Base-by-base conservation (phyloP, 2,113 vertebrate genomes). In the Gasterosteus nipponicus region DNA sequence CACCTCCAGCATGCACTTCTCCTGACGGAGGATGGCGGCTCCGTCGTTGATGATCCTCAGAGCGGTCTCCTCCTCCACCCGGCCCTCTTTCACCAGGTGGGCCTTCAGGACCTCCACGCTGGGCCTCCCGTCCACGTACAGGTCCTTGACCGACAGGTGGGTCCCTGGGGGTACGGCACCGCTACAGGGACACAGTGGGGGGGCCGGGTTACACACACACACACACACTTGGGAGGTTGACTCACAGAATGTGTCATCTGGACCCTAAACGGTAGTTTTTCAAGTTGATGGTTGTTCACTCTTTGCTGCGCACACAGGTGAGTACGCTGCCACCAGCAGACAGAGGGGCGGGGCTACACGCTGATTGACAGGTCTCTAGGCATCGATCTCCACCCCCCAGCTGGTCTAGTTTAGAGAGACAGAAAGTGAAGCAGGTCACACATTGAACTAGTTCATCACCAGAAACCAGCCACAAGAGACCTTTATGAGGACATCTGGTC, bases 1-100 rank as follows among this genome's bases (percentile, higher is more conserved):
- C 80, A 95, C 94, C 56, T 95, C 94, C 87, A 95, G 90, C 94
- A 95, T 95, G 85, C 94, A 94, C 35, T 94, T 95, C 92, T 95
- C 94, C 56, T 93, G 88, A 44, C 94, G 93, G 12, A 95, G 93
- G 88, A 95, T 94, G 85, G 54, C 66, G 18, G 94, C 94, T 0
- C 94, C 94, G 5, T 95, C 94, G 2, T 91, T 93, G 89, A 95
- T 93, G 89, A 95, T 93, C 42, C 93, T 83, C 26, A 95, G 89
- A 0, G 94, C 94, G 0, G 85, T 71, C 26, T 94, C 93, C 85
- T 95, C 94, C 89, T 95, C 94, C 91, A 95, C 87, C 0, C 94
- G 92, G 0, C 94, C 94, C 88, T 95, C 94, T 84, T 95, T 95
- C 70, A 94, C 93, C 83, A 95, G 89, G 58, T 95, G 94, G 49